A percentile compares a stretch with the other conserved stretches of the same genome.
Conservation (phyloP, 2,113 vertebrate species). For the Catharus minimus region DNA sequence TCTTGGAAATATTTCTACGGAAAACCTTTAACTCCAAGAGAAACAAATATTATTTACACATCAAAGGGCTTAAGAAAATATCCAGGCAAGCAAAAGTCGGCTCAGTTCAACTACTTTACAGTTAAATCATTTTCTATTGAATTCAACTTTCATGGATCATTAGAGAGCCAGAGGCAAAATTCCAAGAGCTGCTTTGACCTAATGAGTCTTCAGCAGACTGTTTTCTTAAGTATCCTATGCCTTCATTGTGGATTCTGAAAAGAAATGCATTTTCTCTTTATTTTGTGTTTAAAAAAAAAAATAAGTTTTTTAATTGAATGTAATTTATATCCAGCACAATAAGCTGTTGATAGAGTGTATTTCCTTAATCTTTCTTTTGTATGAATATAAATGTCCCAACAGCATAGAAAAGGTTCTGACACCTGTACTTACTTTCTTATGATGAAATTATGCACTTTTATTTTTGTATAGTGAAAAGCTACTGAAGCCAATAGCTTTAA, state of each 20-base stretch:
- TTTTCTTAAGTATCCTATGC: slow-evolving; percentile 58
- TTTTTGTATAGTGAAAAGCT: background rate
- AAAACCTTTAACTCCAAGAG: slow-evolving; percentile 46
- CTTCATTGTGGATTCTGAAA: slow-evolving; percentile 18
- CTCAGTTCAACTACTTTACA: slow-evolving; percentile 62
- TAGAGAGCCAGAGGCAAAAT: slow-evolving; percentile 71
- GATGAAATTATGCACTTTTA: background rate
- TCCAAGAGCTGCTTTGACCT: slow-evolving; percentile 69
- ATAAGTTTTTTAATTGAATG: slow-evolving; percentile 26
- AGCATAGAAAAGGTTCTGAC: background rate
- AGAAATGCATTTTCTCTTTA: slow-evolving; percentile 17
- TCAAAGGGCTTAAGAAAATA: slow-evolving; percentile 45
- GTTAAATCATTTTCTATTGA: slow-evolving; percentile 82
- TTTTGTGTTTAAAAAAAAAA: background rate
- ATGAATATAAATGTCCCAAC: background rate
- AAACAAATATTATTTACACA: slow-evolving; percentile 71
- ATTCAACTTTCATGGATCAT: slow-evolving; percentile 80
- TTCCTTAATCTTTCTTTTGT: slow-evolving; percentile 21
- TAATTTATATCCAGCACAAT: slow-evolving; percentile 35
- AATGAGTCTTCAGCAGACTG: slow-evolving; percentile 76
- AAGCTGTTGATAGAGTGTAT: background rate
- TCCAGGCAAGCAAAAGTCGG: slow-evolving; percentile 52
- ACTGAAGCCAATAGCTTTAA: background rate
- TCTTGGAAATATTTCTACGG: slow-evolving; percentile 10
- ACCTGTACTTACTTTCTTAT: background rate